These are phyloP conservation scores for Phodopus roborovskii DNA, from an alignment of 2,113 vertebrate genomes.

Conservation along the genomic window DNA sequence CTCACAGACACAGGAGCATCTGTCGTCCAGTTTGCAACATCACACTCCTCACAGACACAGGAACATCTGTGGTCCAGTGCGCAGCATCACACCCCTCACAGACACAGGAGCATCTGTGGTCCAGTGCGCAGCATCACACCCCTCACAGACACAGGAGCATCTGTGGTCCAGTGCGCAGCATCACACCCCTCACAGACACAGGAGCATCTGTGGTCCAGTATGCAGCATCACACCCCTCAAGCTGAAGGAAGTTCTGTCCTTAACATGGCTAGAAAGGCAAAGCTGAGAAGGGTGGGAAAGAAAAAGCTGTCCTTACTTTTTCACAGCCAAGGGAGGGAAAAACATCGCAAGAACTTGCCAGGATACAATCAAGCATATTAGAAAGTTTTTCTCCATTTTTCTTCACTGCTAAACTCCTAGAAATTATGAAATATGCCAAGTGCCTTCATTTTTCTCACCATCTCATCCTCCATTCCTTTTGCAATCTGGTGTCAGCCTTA, in stretches of 20 bases:
- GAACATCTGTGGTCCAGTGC: conserved; percentile 51
- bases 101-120: too few species aligned
- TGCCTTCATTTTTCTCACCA: conserved; percentile 31
- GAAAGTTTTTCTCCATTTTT: conserved; percentile 59
- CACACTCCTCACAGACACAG: neutral
- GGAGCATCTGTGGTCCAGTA: conserved; percentile 49
- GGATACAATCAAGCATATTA: conserved; percentile 63
- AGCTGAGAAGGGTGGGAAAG: conserved; percentile 49
- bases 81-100: conserved; percentile 40
- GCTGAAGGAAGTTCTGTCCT: neutral
- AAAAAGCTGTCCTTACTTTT: conserved; percentile 51
- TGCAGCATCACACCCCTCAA: conserved; percentile 51
- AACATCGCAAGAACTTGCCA: neutral
- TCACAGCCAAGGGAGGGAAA: conserved; percentile 42
- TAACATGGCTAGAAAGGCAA: conserved; percentile 33
- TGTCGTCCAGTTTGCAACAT: too few species aligned
- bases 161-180: too few species aligned
- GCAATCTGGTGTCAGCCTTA: conserved; percentile 22
- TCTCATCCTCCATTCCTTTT: neutral
- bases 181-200: neutral
- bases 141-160: too few species aligned
- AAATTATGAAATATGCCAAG: neutral
- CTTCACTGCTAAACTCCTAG: conserved; percentile 43
- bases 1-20: too few species aligned
- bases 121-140: too few species aligned